A percentile compares a stretch with the other conserved stretches of the same genome.
These are phyloP conservation scores for Nematostella vectensis DNA, from an alignment of 92 coral and sea anemone genomes.

Conservation along the genomic window DNA sequence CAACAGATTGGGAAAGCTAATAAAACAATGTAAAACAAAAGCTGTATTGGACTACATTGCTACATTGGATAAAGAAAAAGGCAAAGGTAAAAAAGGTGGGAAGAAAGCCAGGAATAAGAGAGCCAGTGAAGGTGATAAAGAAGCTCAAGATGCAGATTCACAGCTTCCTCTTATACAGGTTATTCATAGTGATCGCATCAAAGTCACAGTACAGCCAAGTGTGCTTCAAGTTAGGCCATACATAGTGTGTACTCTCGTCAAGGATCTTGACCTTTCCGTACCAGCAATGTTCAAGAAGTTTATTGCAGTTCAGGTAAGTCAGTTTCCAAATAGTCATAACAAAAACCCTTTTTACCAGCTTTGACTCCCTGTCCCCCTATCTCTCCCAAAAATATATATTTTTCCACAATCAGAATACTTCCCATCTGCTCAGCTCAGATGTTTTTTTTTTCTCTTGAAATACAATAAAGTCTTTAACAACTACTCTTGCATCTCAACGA, in stretches of 20 bases:
- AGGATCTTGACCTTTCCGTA: constrained; percentile 68
- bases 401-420: no score
- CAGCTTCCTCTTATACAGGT: constrained; percentile 53
- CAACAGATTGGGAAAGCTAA: constrained; percentile 68
- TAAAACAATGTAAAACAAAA: constrained; percentile 82
- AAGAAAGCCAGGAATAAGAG: constrained; percentile 56
- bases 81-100: constrained; percentile 77
- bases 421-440: no score
- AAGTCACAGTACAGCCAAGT: constrained; percentile 48
- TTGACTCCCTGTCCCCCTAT: no score
- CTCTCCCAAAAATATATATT: no score
- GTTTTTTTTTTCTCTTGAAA: no score
- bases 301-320: constrained; percentile 77
- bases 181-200: constrained; percentile 51
- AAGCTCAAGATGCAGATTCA: constrained; percentile 6
- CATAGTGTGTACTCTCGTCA: constrained; percentile 79
- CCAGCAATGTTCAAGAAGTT: constrained; percentile 68
- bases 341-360: not conserved
- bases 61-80: constrained; percentile 40
- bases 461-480: no score
- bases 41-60: constrained; percentile 81
- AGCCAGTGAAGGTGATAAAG: constrained; percentile 43
- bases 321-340: not conserved
- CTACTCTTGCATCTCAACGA: no score
- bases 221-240: constrained; percentile 69